Percentiles rank a stretch among this genome's conserved stretches.
Conservation (phyloP, 2,888 invertebrate genomes). For the Girardia tigrina region DNA sequence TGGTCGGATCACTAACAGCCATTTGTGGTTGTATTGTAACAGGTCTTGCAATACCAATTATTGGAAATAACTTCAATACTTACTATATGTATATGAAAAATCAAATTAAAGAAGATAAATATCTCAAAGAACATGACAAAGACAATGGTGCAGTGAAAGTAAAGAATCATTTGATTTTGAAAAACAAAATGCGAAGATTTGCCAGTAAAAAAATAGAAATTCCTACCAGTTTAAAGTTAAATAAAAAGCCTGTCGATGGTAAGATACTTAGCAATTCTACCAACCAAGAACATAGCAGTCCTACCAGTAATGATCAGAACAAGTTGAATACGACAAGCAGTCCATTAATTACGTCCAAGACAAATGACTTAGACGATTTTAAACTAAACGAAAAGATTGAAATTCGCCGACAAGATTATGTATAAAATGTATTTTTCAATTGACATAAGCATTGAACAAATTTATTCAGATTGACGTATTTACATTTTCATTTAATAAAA, state of each 20-base stretch:
- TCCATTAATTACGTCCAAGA: neutral
- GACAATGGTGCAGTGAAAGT: conserved; percentile 26
- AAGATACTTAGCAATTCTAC: neutral
- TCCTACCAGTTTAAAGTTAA: neutral
- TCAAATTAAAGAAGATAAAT: conserved; percentile 37
- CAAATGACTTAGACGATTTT: neutral
- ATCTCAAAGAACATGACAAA: conserved; percentile 36
- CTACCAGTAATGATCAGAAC: neutral
- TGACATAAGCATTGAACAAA: neutral
- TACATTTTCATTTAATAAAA: conserved; percentile 9
- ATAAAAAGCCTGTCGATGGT: too few relatives aligned
- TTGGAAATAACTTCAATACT: conserved; percentile 38
- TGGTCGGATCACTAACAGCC: conserved; percentile 36
- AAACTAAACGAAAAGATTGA: neutral
- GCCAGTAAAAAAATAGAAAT: neutral
- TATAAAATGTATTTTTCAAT: neutral
- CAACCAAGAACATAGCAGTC: neutral
- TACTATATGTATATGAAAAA: conserved; percentile 38
- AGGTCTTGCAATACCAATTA: conserved; percentile 37
- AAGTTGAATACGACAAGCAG: neutral
- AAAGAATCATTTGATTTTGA: neutral
- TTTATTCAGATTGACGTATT: neutral
- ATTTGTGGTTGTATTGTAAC: conserved; percentile 37
- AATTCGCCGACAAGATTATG: conserved; percentile 12
- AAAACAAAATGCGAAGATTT: conserved; percentile 4